Evolutionary conservation across 2,888 invertebrate species (phyloP).

Genomic region (Mimachlamys varia): DNA sequence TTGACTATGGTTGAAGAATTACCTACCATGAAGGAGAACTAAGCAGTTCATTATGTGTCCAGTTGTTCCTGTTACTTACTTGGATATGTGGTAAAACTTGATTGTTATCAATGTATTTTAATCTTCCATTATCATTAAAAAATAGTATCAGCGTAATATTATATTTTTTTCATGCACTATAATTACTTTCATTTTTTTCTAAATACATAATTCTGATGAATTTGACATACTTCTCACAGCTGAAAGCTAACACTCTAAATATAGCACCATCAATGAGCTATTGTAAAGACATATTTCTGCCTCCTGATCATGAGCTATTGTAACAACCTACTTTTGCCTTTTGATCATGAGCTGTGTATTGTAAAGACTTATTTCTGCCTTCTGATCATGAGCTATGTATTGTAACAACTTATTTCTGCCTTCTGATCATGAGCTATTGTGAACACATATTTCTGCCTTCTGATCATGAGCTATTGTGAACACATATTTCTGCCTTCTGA

Average conservation of each 20-base stretch:
- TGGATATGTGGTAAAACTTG: background rate
- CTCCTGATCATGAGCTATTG: too few species aligned
- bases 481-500: too few species aligned
- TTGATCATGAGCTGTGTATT: too few species aligned
- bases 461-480: too few species aligned
- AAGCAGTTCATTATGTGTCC: background rate
- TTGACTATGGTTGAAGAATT: background rate
- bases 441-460: too few species aligned
- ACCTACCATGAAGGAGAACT: background rate
- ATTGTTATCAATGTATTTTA: constrained; percentile 16
- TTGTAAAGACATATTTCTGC: background rate
- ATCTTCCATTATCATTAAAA: background rate
- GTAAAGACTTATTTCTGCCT: too few species aligned
- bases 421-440: too few species aligned
- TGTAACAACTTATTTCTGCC: too few species aligned
- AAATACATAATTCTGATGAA: background rate
- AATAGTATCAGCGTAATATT: background rate
- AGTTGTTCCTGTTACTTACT: background rate
- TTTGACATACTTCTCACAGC: background rate
- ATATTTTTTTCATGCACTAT: background rate
- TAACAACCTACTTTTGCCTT: too few species aligned
- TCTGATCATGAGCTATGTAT: too few species aligned
- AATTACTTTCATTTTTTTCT: background rate
- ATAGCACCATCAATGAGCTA: background rate
- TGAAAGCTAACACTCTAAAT: too few species aligned